Base-by-base conservation (phyloP, 2,113 vertebrate genomes). In the Phrynosoma platyrhinos region DNA sequence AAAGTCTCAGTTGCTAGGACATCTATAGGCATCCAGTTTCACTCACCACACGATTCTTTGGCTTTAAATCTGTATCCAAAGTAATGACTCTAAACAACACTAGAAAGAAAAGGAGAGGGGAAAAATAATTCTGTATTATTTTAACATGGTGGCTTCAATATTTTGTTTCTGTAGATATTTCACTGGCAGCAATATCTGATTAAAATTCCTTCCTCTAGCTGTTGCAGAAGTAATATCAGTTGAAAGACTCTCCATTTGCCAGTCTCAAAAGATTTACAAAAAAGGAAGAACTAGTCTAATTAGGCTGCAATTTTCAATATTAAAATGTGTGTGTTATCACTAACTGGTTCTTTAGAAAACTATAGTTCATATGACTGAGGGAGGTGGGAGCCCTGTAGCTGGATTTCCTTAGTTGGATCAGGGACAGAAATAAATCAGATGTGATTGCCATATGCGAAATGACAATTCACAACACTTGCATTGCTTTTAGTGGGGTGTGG, bases 81-180 rank as follows among this genome's bases (percentile, higher is more conserved):
- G 94, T 86, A 90, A 95, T 85, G 0, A 93, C 13, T 2, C 92
- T 92, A 71, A 93, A 82, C 42, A 36, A 27, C 86, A 93, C 95
- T 95, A 74, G 84, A 93, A 90, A 52, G 47, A 76, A 66, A 81
- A 23, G 64, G 23, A 62, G 58, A 16, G 58, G 14, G 30, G 6
- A 79, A 68, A 53, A 14, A 79, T 53, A 27, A 32, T 74, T 62
- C 25, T 77, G 10, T 47, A 71, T 52, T 36, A 36, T 30, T 69
- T 53, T 52, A 47, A 58, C 40, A 36, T 20, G 47, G 25, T 64
- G 4, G 0, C 3, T 30, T 55, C 6, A 80, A 81, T 58, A n/a
- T 58, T 8, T 36, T 18, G 16, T 68, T 76, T 86, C 10, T 86
- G 3, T 0, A 20, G 8, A n/a, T 1, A 16, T 47, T 75, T 5